phyloP scores from a whole-genome alignment of 2,888 invertebrate species.

The Gibbula magus region DNA sequence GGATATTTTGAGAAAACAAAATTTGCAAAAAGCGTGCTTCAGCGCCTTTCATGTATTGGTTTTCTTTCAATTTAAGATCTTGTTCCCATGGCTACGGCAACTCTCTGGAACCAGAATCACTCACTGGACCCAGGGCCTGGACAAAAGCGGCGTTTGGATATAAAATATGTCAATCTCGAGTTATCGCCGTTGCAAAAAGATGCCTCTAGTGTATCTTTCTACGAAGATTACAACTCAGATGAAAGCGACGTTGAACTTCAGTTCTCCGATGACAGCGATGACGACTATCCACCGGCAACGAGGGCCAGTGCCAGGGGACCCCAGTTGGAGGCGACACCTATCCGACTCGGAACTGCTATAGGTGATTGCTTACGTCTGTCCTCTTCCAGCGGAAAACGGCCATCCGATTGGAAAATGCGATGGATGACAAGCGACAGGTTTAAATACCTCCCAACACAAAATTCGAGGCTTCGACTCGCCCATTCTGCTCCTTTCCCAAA shows the following conservation, averaged over 20 bases:
- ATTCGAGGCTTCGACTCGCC: background rate
- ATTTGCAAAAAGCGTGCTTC: too few relatives aligned
- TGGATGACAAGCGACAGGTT: background rate
- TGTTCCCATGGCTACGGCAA: background rate
- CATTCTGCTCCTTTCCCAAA: background rate
- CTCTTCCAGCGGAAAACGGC: background rate
- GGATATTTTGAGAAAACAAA: too few relatives aligned
- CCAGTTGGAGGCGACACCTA: background rate
- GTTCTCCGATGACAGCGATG: background rate
- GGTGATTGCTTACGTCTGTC: background rate
- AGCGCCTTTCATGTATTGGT: too few relatives aligned
- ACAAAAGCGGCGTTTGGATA: background rate
- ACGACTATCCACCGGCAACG: background rate
- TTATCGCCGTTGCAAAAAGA: background rate
- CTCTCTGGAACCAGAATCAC: background rate
- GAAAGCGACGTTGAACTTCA: background rate
- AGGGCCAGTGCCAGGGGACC: background rate
- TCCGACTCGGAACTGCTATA: background rate
- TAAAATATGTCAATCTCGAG: background rate
- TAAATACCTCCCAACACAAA: background rate
- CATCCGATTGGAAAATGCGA: background rate
- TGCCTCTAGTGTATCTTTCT: background rate
- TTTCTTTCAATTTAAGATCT: background rate
- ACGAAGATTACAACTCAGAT: background rate
- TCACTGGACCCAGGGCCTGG: background rate